These are phyloP conservation scores for Himalopsyche japonica DNA, from an alignment of 2,888 invertebrate species.

Conservation along the genomic window DNA sequence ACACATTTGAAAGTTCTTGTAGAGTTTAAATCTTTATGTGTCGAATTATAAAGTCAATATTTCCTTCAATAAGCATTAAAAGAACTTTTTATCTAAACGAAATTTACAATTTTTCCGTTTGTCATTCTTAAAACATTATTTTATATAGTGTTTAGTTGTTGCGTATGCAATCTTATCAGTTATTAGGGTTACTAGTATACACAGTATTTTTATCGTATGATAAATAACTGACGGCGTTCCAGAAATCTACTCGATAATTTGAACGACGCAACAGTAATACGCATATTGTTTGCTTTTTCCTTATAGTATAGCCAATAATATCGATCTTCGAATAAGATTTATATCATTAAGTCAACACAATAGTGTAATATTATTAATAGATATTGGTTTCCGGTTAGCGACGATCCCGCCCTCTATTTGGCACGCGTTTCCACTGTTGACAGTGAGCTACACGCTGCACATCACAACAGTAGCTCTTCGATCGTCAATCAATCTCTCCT, in stretches of 20 bases:
- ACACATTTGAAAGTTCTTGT: not conserved
- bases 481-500: not conserved
- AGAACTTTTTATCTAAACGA: not conserved
- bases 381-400: not conserved
- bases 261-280: slow-evolving; percentile 4
- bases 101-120: not conserved
- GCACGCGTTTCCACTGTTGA: slow-evolving; percentile 22
- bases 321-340: slow-evolving; percentile 46
- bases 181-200: not conserved
- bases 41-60: too few relatives aligned
- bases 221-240: not conserved
- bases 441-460: slow-evolving; percentile 2
- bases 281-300: slow-evolving; percentile 11
- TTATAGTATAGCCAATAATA: slow-evolving; percentile 9
- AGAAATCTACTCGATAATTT: slow-evolving; percentile 9
- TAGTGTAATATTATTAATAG: slow-evolving; percentile 26
- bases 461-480: not conserved
- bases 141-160: too few relatives aligned
- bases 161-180: not conserved
- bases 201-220: not conserved
- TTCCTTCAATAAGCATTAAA: too few relatives aligned
- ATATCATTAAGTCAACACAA: slow-evolving; percentile 44
- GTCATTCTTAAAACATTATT: not conserved
- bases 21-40: not conserved
- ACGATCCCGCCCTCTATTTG: slow-evolving; percentile 15